Evolutionary conservation across 2,113 vertebrate genomes (phyloP).

Genomic region (Abramis brama): DNA sequence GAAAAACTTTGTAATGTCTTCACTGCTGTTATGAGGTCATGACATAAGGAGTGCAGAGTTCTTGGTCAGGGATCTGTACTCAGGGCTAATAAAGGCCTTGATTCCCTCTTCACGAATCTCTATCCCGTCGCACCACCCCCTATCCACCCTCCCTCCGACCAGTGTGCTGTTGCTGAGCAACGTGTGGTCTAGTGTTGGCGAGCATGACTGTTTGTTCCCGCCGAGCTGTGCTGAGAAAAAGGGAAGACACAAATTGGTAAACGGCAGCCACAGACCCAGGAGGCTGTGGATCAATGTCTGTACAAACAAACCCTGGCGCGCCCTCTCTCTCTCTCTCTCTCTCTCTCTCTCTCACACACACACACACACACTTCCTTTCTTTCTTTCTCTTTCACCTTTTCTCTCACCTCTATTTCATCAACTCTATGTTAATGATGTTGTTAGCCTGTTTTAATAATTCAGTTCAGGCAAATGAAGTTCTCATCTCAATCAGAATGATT

Average conservation of each 20-base stretch:
- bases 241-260: conserved; percentile 59
- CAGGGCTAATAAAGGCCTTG: conserved; percentile 56
- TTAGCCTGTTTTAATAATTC: conserved; percentile 51
- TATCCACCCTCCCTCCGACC: conserved; percentile 42
- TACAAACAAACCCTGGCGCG: conserved; percentile 54
- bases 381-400: conserved; percentile 9
- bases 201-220: conserved; percentile 56
- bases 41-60: conserved; percentile 5
- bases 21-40: neutral
- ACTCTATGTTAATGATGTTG: conserved; percentile 12
- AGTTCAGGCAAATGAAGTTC: conserved; percentile 2
- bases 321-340: neutral
- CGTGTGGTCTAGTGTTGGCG: conserved; percentile 57
- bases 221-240: conserved; percentile 55
- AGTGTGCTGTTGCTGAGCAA: conserved; percentile 61
- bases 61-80: conserved; percentile 30
- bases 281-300: conserved; percentile 59
- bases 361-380: too few relatives aligned
- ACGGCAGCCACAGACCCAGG: conserved; percentile 54
- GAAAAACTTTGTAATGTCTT: conserved; percentile 14
- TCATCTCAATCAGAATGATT: conserved; percentile 22
- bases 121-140: conserved; percentile 41
- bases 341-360: neutral
- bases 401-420: conserved; percentile 25
- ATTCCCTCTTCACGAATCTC: conserved; percentile 50